Evolutionary conservation across 1,140 invertebrate genomes (phyloP), one percentile per base, ranked within the genome.

Genomic region (Gryon sp.): DNA sequence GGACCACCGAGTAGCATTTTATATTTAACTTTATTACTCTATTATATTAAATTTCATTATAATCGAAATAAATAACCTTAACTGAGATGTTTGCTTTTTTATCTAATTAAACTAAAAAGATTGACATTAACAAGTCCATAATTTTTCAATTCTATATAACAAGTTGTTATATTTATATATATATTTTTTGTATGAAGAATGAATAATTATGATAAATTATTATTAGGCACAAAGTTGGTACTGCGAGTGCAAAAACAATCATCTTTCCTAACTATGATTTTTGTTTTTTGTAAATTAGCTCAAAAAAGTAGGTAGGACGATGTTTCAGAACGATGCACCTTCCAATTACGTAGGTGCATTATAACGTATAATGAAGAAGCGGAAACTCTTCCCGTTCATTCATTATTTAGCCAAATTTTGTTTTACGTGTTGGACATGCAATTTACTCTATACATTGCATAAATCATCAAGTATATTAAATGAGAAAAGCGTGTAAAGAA

Each of bases 281-380:
- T 43, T 66, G 40, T 48, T 48, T 70, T 70, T 60, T 40, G 41
- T 18, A 53, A 32, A 16, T 40, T 15, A n/a, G n/a, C n/a, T n/a
- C n/a, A n/a, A 36, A 48, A 41, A 57, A 69, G 11, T n/a, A 62
- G 57, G 40, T 30, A 52, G 45, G 45, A 34, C 65, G 57, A 38
- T 34, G 70, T 59, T 81, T 76, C 78, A 62, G 59, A 48, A 74
- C 57, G 60, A 57, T 76, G 63, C 70, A 81, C 72, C 75, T 73
- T 75, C 76, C 80, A 82, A 81, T 84, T 82, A 82, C 26, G 62
- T 16, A 69, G 43, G 62, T 48, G 76, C 74, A 55, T 82, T 80
- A 73, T 81, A 83, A 80, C 78, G 75, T 76, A 78, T 82, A 81
- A 80, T 78, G 80, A 82, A 80, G 79, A 78, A 78, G 78, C 79